Conservation (phyloP, 2,888 invertebrate genomes). For the Andrena chrysosceles region DNA sequence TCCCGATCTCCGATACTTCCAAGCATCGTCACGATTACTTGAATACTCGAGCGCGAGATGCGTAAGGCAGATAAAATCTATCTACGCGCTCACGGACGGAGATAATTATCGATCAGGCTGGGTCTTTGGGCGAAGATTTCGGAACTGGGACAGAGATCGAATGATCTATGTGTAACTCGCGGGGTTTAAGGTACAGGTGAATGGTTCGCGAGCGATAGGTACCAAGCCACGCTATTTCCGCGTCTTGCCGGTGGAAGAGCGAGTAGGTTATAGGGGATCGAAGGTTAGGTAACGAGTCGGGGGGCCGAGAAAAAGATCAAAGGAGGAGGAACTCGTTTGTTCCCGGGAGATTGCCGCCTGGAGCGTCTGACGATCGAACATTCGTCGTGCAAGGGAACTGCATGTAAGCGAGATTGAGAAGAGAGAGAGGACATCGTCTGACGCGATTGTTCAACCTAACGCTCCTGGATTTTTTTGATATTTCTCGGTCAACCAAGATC, state of each 20-base stretch:
- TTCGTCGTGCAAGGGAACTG: conserved; percentile 13
- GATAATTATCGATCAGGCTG: conserved; percentile 48
- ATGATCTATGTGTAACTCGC: too few species aligned
- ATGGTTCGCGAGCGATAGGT: conserved; percentile 16
- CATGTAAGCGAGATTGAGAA: background rate
- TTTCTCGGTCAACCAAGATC: background rate
- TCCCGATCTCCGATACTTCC: conserved; percentile 41
- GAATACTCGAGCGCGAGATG: conserved; percentile 9
- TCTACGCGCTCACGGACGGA: conserved; percentile 5
- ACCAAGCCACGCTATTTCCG: background rate
- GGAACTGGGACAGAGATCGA: conserved; percentile 17
- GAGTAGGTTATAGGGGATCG: conserved; percentile 17
- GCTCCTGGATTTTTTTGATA: background rate
- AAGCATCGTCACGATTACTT: conserved; percentile 30
- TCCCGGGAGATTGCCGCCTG: conserved; percentile 34
- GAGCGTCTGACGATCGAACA: conserved; percentile 31
- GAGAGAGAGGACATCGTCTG: background rate
- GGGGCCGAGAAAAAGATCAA: conserved; percentile 23
- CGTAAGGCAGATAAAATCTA: conserved; percentile 9
- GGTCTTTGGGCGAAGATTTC: conserved; percentile 9
- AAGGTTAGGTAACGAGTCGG: conserved; percentile 34
- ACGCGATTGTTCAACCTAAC: background rate
- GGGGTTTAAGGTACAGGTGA: conserved; percentile 19
- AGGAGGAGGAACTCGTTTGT: conserved; percentile 36
- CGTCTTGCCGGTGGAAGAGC: background rate